Conservation (phyloP, 2,888 invertebrate genomes). For the Tineola bisselliella region DNA sequence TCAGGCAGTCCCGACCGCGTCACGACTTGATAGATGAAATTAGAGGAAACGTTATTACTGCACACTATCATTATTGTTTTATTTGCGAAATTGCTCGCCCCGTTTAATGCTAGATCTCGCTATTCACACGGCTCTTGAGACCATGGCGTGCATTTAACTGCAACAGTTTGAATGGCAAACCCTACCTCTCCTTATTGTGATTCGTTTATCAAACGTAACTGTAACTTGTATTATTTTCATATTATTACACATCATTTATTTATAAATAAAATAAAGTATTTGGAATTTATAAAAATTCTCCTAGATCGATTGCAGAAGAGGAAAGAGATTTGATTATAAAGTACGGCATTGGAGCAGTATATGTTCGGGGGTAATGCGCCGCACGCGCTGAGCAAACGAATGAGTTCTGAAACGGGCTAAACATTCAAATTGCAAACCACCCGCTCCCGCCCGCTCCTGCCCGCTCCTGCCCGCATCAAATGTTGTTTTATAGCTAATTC, state of each 20-base stretch:
- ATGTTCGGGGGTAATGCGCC: conserved; percentile 34
- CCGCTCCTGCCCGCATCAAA: conserved; percentile 67
- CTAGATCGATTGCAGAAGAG: neutral
- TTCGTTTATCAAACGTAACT: conserved; percentile 35
- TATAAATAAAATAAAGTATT: neutral
- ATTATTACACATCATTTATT: neutral
- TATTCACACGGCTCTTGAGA: conserved; percentile 37
- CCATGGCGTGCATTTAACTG: conserved; percentile 42
- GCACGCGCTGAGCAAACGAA: conserved; percentile 55
- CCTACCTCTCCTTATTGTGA: conserved; percentile 38
- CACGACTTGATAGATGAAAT: conserved; percentile 33
- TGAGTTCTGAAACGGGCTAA: conserved; percentile 43
- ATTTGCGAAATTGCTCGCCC: conserved; percentile 48
- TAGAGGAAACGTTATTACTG: conserved; percentile 41
- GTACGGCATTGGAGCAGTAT: conserved; percentile 13
- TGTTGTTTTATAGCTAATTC: conserved; percentile 70
- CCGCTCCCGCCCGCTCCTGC: conserved; percentile 64
- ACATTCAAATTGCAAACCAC: conserved; percentile 65
- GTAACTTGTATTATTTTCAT: neutral
- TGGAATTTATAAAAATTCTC: no score
- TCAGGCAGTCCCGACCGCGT: conserved; percentile 17
- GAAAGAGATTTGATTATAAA: neutral
- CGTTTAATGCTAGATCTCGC: conserved; percentile 35
- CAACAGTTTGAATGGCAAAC: conserved; percentile 47
- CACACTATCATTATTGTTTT: conserved; percentile 51